Conservation (phyloP, 2,113 vertebrate species). For the Mastomys coucha region DNA sequence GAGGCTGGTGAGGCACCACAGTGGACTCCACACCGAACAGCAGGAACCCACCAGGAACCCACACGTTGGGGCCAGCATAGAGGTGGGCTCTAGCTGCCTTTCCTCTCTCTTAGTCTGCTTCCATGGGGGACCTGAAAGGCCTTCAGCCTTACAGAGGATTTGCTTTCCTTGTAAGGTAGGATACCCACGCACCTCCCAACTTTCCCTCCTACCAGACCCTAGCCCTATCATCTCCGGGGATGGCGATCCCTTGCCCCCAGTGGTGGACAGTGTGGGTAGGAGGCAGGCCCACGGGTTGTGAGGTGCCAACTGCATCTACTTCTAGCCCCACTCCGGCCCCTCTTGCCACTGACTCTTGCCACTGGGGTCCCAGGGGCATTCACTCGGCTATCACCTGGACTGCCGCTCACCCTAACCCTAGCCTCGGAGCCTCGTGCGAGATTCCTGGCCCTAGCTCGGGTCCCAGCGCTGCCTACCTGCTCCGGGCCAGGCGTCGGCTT, state of each 20-base stretch:
- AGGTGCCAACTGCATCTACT: neutral
- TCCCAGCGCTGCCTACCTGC: slow-evolving; percentile 69
- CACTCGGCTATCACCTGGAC: neutral
- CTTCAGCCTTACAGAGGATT: neutral
- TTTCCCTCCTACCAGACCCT: neutral
- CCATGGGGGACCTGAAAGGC: neutral
- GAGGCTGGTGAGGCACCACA: neutral
- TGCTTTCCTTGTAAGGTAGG: neutral
- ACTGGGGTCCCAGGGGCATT: too few relatives aligned
- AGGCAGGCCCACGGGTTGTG: neutral
- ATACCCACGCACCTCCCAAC: neutral
- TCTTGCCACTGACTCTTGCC: neutral
- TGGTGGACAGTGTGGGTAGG: neutral
- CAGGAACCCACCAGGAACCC: neutral
- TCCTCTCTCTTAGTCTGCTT: neutral
- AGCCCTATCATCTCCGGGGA: rapidly evolving
- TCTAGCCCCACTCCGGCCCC: neutral
- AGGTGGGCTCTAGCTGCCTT: neutral
- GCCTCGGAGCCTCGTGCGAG: neutral
- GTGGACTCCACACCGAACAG: neutral
- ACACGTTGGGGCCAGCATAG: neutral
- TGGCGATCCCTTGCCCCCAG: neutral
- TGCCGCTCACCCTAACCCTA: neutral
- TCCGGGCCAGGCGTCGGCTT: slow-evolving; percentile 4
- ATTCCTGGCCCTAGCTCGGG: neutral